Evolutionary conservation across 2,113 vertebrate genomes (phyloP).

Genomic region (Thamnophis sirtalis): DNA sequence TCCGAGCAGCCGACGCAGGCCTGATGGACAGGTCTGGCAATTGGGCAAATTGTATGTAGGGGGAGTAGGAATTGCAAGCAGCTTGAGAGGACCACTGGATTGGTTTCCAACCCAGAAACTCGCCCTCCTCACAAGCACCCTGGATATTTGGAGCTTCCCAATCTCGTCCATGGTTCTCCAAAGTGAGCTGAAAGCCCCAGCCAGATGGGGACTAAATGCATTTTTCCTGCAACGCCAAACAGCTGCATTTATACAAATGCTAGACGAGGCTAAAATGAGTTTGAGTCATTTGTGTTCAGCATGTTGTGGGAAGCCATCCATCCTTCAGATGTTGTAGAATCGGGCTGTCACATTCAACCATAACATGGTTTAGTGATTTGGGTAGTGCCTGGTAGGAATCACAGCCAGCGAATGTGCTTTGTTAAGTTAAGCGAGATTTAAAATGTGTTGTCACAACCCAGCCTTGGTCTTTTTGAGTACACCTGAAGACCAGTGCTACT

Average conservation of each 20-base stretch:
- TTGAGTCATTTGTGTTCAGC: not conserved
- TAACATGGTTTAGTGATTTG: not conserved
- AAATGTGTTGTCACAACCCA: not conserved
- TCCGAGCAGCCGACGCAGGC: constrained; percentile 15
- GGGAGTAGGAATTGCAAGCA: not conserved
- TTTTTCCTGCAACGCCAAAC: not conserved
- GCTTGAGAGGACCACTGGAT: not conserved
- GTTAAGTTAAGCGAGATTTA: not conserved
- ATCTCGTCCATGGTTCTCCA: not conserved
- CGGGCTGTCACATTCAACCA: not conserved
- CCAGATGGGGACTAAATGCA: not conserved
- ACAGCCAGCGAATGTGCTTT: not conserved
- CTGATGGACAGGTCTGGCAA: constrained; percentile 34
- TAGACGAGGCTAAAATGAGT: not conserved
- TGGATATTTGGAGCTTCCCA: not conserved
- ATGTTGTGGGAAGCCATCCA: not conserved
- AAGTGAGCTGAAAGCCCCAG: not conserved
- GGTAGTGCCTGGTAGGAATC: not conserved
- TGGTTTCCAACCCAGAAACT: not conserved
- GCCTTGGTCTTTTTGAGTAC: not conserved
- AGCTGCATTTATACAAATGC: not conserved
- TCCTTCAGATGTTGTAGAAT: not conserved
- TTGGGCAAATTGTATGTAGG: constrained; percentile 11
- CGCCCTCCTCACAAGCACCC: not conserved
- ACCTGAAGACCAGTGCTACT: not conserved